Conservation (phyloP, 2,888 invertebrate species). For the Luperina nickerlii region DNA sequence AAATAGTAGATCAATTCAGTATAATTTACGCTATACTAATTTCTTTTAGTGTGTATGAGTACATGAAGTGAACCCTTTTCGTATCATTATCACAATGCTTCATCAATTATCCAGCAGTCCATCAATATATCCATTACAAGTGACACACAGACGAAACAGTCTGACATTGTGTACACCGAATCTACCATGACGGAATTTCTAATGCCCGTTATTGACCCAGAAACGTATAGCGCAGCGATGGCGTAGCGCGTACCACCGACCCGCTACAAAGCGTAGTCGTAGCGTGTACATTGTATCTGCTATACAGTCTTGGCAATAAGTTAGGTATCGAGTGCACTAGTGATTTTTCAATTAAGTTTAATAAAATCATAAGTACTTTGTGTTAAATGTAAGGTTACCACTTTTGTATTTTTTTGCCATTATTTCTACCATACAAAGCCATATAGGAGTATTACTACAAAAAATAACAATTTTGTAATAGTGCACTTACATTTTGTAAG, state of each 20-base stretch:
- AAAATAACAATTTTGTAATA: not conserved
- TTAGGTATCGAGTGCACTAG: not conserved
- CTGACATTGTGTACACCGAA: not conserved
- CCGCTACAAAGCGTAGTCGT: constrained; percentile 6
- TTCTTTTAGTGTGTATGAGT: not conserved
- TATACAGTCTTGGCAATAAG: not conserved
- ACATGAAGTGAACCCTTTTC: not conserved
- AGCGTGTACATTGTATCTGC: not conserved
- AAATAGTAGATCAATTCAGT: not conserved
- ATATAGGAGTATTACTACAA: not conserved
- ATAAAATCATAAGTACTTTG: not conserved
- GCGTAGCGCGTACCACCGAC: constrained; percentile 6
- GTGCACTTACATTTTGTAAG: not conserved
- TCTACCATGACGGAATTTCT: not conserved
- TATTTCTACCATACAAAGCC: not conserved
- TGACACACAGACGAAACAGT: not conserved
- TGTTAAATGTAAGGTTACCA: not conserved
- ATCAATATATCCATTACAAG: not conserved
- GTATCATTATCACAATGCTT: not conserved
- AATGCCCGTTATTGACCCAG: not conserved
- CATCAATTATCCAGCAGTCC: not conserved
- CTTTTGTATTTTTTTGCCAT: not conserved
- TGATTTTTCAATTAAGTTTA: not conserved
- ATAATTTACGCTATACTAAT: not conserved
- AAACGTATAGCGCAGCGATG: constrained; percentile 4